Conservation (phyloP, 1,140 invertebrate genomes). For the Chrysomallon squamiferum region DNA sequence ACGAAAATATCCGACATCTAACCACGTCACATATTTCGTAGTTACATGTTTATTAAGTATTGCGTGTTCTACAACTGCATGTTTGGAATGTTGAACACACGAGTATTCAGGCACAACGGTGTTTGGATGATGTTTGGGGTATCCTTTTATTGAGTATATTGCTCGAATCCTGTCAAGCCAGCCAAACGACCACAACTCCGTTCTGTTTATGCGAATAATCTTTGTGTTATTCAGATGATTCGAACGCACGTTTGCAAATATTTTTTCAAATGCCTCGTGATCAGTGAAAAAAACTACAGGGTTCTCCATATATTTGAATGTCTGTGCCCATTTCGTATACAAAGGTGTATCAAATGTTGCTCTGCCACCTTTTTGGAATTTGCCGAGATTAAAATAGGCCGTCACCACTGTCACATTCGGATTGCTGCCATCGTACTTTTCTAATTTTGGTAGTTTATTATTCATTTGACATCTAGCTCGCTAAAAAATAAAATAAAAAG, state of each 20-base stretch:
- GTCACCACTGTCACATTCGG: not conserved
- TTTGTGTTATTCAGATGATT: constrained; percentile 25
- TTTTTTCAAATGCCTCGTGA: constrained; percentile 16
- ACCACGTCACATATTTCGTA: constrained; percentile 35
- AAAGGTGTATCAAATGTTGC: not conserved
- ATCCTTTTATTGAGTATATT: constrained; percentile 29
- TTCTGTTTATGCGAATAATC: constrained; percentile 26
- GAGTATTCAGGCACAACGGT: constrained; percentile 40
- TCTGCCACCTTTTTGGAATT: not conserved
- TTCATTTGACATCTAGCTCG: too few relatives aligned
- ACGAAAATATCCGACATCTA: constrained; percentile 46
- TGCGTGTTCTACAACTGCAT: constrained; percentile 25
- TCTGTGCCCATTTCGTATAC: constrained; percentile 28
- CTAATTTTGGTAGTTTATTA: too few relatives aligned
- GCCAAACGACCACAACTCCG: constrained; percentile 29
- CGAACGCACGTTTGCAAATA: constrained; percentile 17
- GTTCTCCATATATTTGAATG: constrained; percentile 28
- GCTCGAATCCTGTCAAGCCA: constrained; percentile 26
- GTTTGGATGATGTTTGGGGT: constrained; percentile 43
- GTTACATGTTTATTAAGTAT: constrained; percentile 18
- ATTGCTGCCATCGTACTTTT: too few relatives aligned
- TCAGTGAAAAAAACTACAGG: constrained; percentile 42
- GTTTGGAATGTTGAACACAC: constrained; percentile 39
- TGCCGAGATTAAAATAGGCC: not conserved
- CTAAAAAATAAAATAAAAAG: too few relatives aligned